These are phyloP conservation scores for Bergia puertoricense DNA, from an alignment of 92 coral and sea anemone genomes.

Conservation along the genomic window DNA sequence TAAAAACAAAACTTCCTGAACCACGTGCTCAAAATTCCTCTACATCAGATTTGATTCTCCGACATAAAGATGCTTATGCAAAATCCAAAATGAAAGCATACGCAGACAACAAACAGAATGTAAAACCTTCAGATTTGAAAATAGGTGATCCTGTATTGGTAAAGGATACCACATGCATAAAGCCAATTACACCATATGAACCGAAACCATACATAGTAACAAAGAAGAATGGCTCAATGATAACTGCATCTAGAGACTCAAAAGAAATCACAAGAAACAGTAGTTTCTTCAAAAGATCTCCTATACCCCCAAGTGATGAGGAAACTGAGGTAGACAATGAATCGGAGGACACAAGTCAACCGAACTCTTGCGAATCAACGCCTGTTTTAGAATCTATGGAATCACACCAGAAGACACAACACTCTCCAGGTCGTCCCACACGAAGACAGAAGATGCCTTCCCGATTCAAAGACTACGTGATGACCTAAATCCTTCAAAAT, in stretches of 20 bases:
- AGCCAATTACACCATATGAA: no score
- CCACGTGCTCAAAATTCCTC: not conserved
- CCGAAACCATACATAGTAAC: no score
- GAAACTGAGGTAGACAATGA: not conserved
- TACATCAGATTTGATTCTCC: not conserved
- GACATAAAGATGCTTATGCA: not conserved
- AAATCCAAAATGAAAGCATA: not conserved
- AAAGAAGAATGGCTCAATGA: no score
- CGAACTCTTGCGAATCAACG: not conserved
- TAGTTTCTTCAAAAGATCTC: not conserved
- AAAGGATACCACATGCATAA: not conserved
- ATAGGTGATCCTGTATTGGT: not conserved
- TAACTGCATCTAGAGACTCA: no score
- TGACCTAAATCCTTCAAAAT: not conserved
- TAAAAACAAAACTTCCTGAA: not conserved
- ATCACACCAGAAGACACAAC: not conserved
- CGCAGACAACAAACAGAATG: not conserved
- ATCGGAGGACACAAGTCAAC: not conserved
- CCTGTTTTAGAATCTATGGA: not conserved
- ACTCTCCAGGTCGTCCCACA: not conserved
- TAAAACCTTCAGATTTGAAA: not conserved
- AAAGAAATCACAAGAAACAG: no score
- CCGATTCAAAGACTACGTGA: not conserved
- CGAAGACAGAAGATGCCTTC: not conserved
- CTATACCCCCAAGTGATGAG: no score